phyloP scores from a whole-genome alignment of 2,888 invertebrate genomes.

The Plebejus anna region DNA sequence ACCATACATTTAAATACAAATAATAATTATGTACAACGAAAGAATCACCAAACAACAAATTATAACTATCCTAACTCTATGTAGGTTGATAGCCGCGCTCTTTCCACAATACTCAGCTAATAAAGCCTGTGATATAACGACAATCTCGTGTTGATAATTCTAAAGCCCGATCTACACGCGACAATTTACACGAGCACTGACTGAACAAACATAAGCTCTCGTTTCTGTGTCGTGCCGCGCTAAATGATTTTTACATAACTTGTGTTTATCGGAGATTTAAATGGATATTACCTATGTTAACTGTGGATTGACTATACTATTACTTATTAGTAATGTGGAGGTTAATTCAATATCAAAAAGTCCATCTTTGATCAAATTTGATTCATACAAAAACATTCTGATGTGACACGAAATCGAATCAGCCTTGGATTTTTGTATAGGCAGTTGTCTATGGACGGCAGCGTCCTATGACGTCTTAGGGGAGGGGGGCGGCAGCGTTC shows the following conservation, averaged over 20 bases:
- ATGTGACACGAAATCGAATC: too few relatives aligned
- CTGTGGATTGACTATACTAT: too few relatives aligned
- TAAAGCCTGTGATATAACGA: neutral
- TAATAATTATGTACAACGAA: too few relatives aligned
- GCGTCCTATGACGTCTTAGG: too few relatives aligned
- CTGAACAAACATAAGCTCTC: neutral
- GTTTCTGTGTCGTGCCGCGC: constrained; percentile 7
- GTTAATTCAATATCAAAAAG: too few relatives aligned
- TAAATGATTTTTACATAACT: neutral
- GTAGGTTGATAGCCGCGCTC: neutral
- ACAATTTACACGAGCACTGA: neutral
- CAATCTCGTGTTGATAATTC: neutral
- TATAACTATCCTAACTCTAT: neutral
- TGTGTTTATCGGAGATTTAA: neutral
- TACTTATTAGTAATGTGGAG: too few relatives aligned
- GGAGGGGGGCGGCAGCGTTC: too few relatives aligned
- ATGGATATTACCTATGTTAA: neutral
- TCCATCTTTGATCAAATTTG: too few relatives aligned
- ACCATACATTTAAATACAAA: too few relatives aligned
- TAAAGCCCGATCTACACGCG: constrained; percentile 2
- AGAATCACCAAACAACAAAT: neutral
- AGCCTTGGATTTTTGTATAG: too few relatives aligned
- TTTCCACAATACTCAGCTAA: neutral
- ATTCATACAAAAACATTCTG: too few relatives aligned
- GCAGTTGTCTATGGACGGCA: too few relatives aligned